phyloP scores from a whole-genome alignment of 2,113 vertebrate species.

The Panthera tigris region DNA sequence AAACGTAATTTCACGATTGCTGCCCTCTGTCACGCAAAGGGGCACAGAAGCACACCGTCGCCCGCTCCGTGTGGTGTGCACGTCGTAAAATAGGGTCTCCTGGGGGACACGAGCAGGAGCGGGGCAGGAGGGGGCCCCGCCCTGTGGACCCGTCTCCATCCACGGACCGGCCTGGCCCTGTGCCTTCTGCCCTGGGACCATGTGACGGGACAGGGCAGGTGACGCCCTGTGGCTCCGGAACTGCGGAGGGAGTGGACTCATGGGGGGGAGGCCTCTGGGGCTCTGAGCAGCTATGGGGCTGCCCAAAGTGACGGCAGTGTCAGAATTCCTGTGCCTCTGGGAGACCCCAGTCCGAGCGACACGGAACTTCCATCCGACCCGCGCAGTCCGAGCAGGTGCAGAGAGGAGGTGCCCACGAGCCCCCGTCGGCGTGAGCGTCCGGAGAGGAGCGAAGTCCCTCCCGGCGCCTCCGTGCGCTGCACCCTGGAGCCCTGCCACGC shows the following conservation, averaged over 20 bases:
- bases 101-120: not conserved
- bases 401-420: fast-evolving
- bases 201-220: not conserved
- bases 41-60: not conserved
- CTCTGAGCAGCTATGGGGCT: not conserved
- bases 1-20: not conserved
- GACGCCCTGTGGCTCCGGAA: not conserved
- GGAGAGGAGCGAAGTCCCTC: not conserved
- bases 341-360: not conserved
- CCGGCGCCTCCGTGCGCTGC: not conserved
- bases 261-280: not conserved
- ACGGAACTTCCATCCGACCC: fast-evolving
- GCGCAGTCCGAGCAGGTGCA: not conserved
- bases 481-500: not conserved
- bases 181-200: not conserved
- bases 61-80: fast-evolving
- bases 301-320: fast-evolving
- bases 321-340: not conserved
- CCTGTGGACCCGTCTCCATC: fast-evolving
- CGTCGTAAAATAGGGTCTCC: not conserved
- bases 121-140: not conserved
- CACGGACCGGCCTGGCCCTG: fast-evolving
- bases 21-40: not conserved
- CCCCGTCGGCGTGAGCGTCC: fast-evolving
- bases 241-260: not conserved